Evolutionary conservation across 2,888 invertebrate species (phyloP).

Genomic region (Hypomecis punctinalis): DNA sequence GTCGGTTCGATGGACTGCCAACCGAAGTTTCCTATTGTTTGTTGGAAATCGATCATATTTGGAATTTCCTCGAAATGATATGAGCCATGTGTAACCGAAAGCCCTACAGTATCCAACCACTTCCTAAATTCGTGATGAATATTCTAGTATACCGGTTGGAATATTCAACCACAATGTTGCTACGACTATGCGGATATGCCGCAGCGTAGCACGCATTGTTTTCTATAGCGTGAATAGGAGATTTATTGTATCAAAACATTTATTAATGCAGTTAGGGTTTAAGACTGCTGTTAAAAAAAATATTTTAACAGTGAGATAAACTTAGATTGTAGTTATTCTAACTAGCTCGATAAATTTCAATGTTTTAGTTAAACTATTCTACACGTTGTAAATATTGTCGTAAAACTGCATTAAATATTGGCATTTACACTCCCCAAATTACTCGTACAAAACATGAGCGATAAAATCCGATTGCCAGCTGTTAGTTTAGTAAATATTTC

Average conservation of each 20-base stretch:
- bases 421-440: background rate
- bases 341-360: background rate
- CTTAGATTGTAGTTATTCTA: background rate
- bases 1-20: conserved; percentile 44
- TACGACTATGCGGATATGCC: conserved; percentile 32
- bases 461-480: conserved; percentile 11
- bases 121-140: conserved; percentile 10
- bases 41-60: background rate
- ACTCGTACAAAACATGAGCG: conserved; percentile 1
- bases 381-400: background rate
- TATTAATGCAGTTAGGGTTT: background rate
- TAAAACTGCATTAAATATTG: conserved; percentile 4
- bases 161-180: conserved; percentile 31
- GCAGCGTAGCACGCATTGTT: conserved; percentile 12
- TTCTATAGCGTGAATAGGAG: background rate
- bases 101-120: conserved; percentile 3
- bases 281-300: no score
- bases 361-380: background rate
- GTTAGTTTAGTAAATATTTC: conserved; percentile 22
- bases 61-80: background rate
- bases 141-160: conserved; percentile 23
- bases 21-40: conserved; percentile 18
- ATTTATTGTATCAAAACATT: background rate
- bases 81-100: background rate
- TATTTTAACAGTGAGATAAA: no score